phyloP scores from a whole-genome alignment of 2,113 vertebrate species.

The Protobothrops mucrosquamatus region DNA sequence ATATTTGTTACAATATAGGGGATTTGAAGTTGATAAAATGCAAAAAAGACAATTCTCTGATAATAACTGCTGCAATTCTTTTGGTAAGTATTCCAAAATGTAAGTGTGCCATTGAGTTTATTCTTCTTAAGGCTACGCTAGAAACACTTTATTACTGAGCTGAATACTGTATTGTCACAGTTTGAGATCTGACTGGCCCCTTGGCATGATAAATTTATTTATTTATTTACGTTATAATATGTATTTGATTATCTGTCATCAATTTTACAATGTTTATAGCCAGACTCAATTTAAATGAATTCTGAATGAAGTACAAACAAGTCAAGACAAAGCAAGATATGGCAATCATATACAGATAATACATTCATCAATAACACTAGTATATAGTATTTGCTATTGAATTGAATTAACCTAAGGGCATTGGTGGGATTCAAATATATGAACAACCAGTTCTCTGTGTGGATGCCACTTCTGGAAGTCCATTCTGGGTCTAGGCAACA shows the following conservation, averaged over 20 bases:
- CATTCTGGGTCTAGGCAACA: too few relatives aligned
- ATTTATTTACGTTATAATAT: background rate
- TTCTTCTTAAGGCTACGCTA: too few relatives aligned
- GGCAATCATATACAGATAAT: background rate
- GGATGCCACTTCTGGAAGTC: too few relatives aligned
- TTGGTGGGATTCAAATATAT: too few relatives aligned
- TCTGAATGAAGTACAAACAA: background rate
- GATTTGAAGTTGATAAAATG: background rate
- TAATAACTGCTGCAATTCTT: background rate
- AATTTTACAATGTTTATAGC: background rate
- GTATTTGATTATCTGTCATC: too few relatives aligned
- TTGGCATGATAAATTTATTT: background rate
- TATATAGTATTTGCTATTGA: background rate
- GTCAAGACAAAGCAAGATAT: background rate
- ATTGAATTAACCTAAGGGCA: background rate
- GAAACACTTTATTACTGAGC: background rate
- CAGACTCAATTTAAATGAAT: background rate
- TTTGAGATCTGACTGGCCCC: background rate
- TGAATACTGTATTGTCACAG: background rate
- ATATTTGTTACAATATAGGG: background rate
- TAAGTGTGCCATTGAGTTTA: background rate
- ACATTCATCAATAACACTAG: background rate
- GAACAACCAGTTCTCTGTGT: too few relatives aligned
- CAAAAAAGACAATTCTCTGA: background rate
- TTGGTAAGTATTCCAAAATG: background rate